Base-by-base conservation (phyloP, 2,113 vertebrate genomes). In the Syrrhaptes paradoxus region DNA sequence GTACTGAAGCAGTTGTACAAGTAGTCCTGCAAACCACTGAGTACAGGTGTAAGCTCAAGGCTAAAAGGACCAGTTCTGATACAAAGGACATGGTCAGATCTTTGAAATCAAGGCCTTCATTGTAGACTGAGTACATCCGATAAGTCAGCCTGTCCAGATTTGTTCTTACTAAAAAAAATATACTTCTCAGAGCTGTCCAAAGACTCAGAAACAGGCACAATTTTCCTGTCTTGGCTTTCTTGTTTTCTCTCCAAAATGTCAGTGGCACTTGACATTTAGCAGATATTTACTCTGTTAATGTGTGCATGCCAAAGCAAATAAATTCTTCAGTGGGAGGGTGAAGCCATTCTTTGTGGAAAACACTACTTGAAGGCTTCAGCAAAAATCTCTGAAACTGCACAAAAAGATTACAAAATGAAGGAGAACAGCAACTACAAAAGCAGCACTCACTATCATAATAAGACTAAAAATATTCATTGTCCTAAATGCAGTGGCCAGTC, bases 381-480 rank as follows among this genome's bases (percentile, higher is more conserved):
- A 77, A 81, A 86, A 73, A 26, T 25, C 10, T 65, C 25, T 7
- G 14, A 79, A 86, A 61, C 11, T 46, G 24, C 41, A 49, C 15
- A 61, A 68, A 62, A 55, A 71, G 24, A 28, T 31, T 54, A 45
- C 24, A 34, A 49, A 78, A 13, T 61, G 34, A 74, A 78, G 11
- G 19, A 67, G 38, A 63, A 59, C 2, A 79, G 25, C 41, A 71
- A 26, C 28, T 51, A 45, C 21, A 32, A n/a, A 66, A 49, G 9
- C 22, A 88, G 22, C 7, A 2, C 8, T 49, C 29, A n/a, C 7
- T 0, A 0, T 41, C 21, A 38, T 38, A 38, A 49, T 9, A 19
- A 85, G 81, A 49, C 18, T 22, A 72, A 72, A 51, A 72, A 52
- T 52, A 72, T 36, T 62, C 6, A 20, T 85, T 67, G 10, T 25